These are phyloP conservation scores for Vombatus ursinus DNA, from an alignment of 2,113 vertebrate genomes.

Conservation along the genomic window DNA sequence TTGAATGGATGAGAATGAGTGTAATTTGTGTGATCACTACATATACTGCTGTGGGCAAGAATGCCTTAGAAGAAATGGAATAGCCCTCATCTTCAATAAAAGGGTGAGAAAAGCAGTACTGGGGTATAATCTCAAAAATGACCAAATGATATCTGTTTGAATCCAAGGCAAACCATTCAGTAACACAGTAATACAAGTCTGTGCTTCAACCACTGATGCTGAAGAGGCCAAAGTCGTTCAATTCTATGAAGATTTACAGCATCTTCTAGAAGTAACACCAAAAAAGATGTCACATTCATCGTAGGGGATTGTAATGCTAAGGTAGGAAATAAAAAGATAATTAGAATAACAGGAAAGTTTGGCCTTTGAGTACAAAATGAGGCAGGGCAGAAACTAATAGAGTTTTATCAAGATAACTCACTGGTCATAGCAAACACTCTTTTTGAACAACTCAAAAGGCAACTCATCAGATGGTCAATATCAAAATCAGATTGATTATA, in stretches of 20 bases:
- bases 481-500: neutral
- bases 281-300: neutral
- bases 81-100: too few species aligned
- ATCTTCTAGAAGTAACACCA: neutral
- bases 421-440: neutral
- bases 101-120: too few species aligned
- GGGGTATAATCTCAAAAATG: too few species aligned
- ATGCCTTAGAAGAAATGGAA: too few species aligned
- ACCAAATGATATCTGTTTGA: too few species aligned
- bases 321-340: neutral
- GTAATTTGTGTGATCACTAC: too few species aligned
- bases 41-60: too few species aligned
- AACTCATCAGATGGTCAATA: neutral
- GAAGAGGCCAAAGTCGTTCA: neutral
- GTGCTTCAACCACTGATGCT: neutral
- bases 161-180: too few species aligned
- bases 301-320: neutral
- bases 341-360: neutral
- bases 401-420: neutral
- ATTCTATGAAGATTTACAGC: neutral
- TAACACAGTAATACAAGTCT: neutral
- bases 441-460: neutral
- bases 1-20: too few species aligned
- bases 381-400: neutral
- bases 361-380: neutral